These are phyloP conservation scores for Acleris cristana DNA, from an alignment of 2,888 invertebrate species.

Conservation along the genomic window DNA sequence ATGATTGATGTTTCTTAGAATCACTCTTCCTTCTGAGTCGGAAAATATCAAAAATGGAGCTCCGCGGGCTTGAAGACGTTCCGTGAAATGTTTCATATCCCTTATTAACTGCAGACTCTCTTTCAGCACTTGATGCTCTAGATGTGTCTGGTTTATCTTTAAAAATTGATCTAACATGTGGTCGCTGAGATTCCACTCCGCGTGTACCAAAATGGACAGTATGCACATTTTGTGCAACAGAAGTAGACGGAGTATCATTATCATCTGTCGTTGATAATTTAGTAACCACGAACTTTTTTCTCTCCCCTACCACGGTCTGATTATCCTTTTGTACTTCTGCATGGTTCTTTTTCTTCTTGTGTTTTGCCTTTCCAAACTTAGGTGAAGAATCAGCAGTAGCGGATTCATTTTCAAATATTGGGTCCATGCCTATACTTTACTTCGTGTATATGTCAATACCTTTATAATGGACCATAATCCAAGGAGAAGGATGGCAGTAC, in stretches of 20 bases:
- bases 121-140: conserved; percentile 72
- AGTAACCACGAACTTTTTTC: conserved; percentile 75
- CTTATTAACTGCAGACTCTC: conserved; percentile 62
- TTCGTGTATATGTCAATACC: conserved; percentile 53
- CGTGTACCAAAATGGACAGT: conserved; percentile 80
- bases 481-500: conserved; percentile 53
- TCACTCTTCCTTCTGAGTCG: conserved; percentile 78
- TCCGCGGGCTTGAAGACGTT: conserved; percentile 78
- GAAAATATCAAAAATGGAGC: conserved; percentile 81
- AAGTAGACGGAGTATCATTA: conserved; percentile 61
- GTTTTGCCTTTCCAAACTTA: conserved; percentile 74
- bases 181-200: conserved; percentile 76
- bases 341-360: conserved; percentile 72
- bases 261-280: conserved; percentile 68
- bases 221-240: conserved; percentile 69
- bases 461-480: conserved; percentile 68
- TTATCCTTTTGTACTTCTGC: conserved; percentile 60
- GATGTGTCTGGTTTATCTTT: conserved; percentile 70
- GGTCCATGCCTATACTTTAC: conserved; percentile 67
- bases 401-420: conserved; percentile 80
- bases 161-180: conserved; percentile 76
- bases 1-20: conserved; percentile 69
- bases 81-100: conserved; percentile 81
- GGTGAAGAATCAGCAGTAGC: conserved; percentile 69
- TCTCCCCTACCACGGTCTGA: conserved; percentile 76